Evolutionary conservation across 2,797 vertebrate species (phyloP), one percentile per base, ranked within the genome.

Genomic region (Odontamblyopus rebecca): DNA sequence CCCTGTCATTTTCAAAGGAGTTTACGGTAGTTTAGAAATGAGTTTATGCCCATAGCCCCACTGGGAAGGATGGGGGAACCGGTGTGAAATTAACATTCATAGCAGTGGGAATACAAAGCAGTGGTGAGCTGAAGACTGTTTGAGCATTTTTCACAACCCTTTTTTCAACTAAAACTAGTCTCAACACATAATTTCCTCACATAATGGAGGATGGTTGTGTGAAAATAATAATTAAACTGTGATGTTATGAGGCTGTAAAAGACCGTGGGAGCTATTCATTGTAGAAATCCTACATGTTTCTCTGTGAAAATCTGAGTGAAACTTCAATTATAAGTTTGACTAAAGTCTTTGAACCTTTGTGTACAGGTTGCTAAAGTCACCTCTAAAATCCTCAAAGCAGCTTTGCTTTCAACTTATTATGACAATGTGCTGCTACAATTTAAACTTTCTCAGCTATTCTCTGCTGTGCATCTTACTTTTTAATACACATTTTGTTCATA

Each of bases 21-120:
- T 82, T 62, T 62, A 72, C 78, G 57, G 69, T 82, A 65, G 72
- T 82, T 75, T 79, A 63, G 77, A 81, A 82, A 78, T 80, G 38
- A 82, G 54, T 38, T 19, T 63, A 19, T 77, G 68, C 54, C 60
- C 71, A 53, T 73, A 54, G 30, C 38, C 56, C 77, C 57, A 15
- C 3, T 68, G 61, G 74, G 69, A 79, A 83, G 66, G 72, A 80
- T 59, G 73, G 71, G 72, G 44, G 53, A 48, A 81, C 66, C 18
- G 73, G 75, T 82, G 68, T 82, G 71, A 83, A 82, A 84, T 79
- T 77, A 76, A 72, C 71, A 79, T 79, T 83, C 61, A 68, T 61
- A 68, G 78, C 72, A 73, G 35, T 78, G 75, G 68, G 72, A 75
- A 78, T 65, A 48, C 9, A 44, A 69, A 32, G 5, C 13, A 61